Percentiles rank a stretch among this genome's conserved stretches.
Conservation (phyloP, 64 coral and sea anemone species). For the Anthopleura sola region DNA sequence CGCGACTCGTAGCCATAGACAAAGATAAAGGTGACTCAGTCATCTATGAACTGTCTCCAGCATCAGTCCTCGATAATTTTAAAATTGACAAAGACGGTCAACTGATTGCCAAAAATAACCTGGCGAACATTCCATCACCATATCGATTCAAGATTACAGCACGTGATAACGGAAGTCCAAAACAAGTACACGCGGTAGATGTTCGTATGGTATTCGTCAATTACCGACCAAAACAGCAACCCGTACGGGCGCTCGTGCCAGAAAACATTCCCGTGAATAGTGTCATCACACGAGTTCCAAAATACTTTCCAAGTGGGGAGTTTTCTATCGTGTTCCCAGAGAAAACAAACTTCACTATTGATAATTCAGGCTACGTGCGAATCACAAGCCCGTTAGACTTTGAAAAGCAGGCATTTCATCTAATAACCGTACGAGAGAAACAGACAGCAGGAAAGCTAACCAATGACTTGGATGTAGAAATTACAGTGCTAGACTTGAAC, state of each 20-base stretch:
- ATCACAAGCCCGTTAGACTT: conserved; percentile 63
- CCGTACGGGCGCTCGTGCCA: conserved; percentile 62
- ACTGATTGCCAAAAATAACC: conserved; percentile 49
- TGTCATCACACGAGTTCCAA: conserved; percentile 65
- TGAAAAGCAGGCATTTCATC: conserved; percentile 44
- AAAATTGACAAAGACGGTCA: conserved; percentile 47
- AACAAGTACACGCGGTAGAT: conserved; percentile 11
- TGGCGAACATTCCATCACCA: conserved; percentile 22
- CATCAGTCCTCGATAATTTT: conserved; percentile 31
- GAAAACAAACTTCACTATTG: conserved; percentile 68
- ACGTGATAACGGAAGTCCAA: conserved; percentile 46
- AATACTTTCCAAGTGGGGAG: conserved; percentile 65
- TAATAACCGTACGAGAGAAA: conserved; percentile 67
- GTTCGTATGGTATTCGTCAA: conserved; percentile 69
- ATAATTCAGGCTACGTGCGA: conserved; percentile 55
- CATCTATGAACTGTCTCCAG: conserved; percentile 37
- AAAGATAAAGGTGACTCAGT: conserved; percentile 45
- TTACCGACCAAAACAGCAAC: conserved; percentile 61
- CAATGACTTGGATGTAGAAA: conserved; percentile 65
- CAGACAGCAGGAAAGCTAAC: conserved; percentile 36
- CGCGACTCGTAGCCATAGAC: conserved; percentile 48
- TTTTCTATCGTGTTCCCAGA: conserved; percentile 71
- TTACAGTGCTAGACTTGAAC: conserved; percentile 72
- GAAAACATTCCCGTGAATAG: conserved; percentile 42
- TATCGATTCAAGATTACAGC: conserved; percentile 56